These are phyloP conservation scores for Phragmatobia fuliginosa DNA, from an alignment of 2,888 invertebrate species.

Conservation along the genomic window DNA sequence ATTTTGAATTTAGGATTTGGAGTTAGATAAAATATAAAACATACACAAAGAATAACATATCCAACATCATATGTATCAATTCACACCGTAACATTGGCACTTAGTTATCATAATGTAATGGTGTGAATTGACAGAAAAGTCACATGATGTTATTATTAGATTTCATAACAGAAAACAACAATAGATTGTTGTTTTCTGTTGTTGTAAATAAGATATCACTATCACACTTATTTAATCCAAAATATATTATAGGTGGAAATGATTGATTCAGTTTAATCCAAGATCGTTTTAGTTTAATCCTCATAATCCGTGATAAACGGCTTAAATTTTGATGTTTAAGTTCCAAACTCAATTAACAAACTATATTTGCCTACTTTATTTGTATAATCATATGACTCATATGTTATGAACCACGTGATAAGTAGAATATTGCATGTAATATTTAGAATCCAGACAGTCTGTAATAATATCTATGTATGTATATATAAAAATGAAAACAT, in stretches of 20 bases:
- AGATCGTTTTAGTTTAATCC: slow-evolving; percentile 10
- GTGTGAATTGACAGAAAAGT: background rate
- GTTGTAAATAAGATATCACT: slow-evolving; percentile 1
- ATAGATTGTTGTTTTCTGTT: background rate
- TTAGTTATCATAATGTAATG: background rate
- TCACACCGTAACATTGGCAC: too few species aligned
- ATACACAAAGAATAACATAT: background rate
- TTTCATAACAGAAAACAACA: background rate
- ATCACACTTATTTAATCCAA: slow-evolving; percentile 6
- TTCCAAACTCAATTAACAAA: background rate
- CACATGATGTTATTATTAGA: background rate
- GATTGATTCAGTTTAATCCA: slow-evolving; percentile 14
- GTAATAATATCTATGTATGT: too few species aligned
- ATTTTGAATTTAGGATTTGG: background rate
- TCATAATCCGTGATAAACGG: slow-evolving; percentile 25
- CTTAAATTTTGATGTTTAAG: background rate
- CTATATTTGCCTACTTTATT: background rate
- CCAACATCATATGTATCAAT: background rate
- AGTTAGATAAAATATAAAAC: background rate
- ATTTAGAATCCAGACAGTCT: background rate
- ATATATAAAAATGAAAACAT: too few species aligned
- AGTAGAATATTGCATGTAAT: background rate
- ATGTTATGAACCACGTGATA: background rate
- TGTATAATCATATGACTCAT: background rate
- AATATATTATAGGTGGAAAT: slow-evolving; percentile 12